These are phyloP conservation scores for Mercenaria mercenaria DNA, from an alignment of 1,140 invertebrate genomes.

Conservation along the genomic window DNA sequence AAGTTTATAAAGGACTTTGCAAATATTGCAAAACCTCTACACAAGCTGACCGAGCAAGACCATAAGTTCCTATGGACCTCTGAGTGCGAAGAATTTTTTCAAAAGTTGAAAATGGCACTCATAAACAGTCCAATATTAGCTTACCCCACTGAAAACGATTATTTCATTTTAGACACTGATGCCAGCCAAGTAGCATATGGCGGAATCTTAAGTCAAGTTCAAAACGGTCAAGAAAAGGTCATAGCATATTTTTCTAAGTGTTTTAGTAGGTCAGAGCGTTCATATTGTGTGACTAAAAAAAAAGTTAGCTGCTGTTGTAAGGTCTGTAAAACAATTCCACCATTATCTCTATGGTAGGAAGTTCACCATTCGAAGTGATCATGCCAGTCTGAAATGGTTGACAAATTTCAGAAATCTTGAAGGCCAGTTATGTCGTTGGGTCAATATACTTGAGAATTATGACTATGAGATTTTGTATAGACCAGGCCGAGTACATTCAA, in stretches of 20 bases:
- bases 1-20: neutral
- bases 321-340: conserved; percentile 55
- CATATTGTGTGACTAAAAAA: conserved; percentile 39
- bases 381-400: conserved; percentile 27
- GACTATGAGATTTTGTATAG: neutral
- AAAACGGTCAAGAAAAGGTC: conserved; percentile 64
- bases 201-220: conserved; percentile 81
- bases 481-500: neutral
- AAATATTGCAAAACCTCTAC: conserved; percentile 19
- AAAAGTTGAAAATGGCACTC: conserved; percentile 71
- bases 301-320: conserved; percentile 61
- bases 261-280: conserved; percentile 3
- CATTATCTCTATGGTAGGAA: neutral
- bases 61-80: neutral
- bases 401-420: conserved; percentile 27
- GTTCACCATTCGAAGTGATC: neutral
- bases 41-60: neutral
- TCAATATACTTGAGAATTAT: conserved; percentile 12
- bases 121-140: too few species aligned
- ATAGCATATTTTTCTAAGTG: conserved; percentile 35
- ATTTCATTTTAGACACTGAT: conserved; percentile 84
- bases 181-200: conserved; percentile 82
- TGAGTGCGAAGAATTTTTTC: neutral
- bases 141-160: conserved; percentile 78
- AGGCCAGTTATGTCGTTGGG: conserved; percentile 40